Evolutionary conservation across 35 echinoderm and acorn worm genomes (phyloP).

Genomic region (Lytechinus pictus): DNA sequence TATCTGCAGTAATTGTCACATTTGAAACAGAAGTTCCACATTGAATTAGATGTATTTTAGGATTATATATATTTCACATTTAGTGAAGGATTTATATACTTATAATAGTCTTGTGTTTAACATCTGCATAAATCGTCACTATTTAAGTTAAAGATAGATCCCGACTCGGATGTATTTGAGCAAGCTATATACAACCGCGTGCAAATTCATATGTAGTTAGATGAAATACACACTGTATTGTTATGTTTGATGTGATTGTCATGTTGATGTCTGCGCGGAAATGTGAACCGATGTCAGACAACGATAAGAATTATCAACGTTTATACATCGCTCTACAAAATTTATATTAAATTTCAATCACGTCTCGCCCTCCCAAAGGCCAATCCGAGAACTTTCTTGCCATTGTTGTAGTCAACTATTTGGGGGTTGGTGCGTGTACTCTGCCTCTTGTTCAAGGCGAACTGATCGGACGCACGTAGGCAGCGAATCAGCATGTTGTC

Average conservation of each 20-base stretch:
- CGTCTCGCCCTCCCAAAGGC: not conserved
- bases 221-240: too few relatives aligned
- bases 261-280: conserved; percentile 1
- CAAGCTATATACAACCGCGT: too few relatives aligned
- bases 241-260: not conserved
- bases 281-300: not conserved
- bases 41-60: too few relatives aligned
- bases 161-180: too few relatives aligned
- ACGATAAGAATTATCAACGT: not conserved
- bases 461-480: not conserved
- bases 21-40: too few relatives aligned
- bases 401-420: not conserved
- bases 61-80: too few relatives aligned
- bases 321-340: not conserved
- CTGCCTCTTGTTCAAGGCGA: not conserved
- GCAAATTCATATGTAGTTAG: too few relatives aligned
- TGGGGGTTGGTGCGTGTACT: not conserved
- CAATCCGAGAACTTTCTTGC: not conserved
- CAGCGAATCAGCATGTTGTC: not conserved
- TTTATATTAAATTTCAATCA: not conserved
- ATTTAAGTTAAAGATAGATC: too few relatives aligned
- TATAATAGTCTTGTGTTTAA: too few relatives aligned
- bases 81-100: too few relatives aligned
- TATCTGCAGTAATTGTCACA: too few relatives aligned
- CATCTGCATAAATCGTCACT: too few relatives aligned